Percentiles rank a stretch among this genome's conserved stretches.
These are phyloP conservation scores for Sinonovacula constricta DNA, from an alignment of 1,140 invertebrate genomes.

Conservation along the genomic window DNA sequence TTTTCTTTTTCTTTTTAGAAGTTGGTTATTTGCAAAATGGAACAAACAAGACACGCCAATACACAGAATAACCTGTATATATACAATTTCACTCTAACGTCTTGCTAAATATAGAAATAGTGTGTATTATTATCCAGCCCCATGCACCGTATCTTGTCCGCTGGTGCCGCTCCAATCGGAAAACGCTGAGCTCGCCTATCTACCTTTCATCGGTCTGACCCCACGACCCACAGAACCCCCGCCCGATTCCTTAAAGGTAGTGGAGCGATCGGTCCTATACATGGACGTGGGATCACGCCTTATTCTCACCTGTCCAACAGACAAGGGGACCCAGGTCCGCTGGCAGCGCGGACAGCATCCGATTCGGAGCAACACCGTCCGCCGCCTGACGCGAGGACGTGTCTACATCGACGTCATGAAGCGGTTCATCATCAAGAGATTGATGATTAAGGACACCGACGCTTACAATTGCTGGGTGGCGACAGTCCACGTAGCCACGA, in stretches of 20 bases:
- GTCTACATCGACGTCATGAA: conserved; percentile 67
- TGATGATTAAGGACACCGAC: conserved; percentile 64
- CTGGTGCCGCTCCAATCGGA: conserved; percentile 57
- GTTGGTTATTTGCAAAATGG: not conserved
- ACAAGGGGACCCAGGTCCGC: conserved; percentile 46
- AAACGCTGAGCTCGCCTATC: conserved; percentile 65
- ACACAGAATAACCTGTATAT: not conserved
- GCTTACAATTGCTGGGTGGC: conserved; percentile 83
- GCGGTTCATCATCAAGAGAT: conserved; percentile 63
- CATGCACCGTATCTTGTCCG: conserved; percentile 62
- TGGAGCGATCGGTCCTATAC: conserved; percentile 63
- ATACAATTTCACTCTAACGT: not conserved
- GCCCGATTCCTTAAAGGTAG: conserved; percentile 60
- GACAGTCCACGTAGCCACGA: conserved; percentile 81
- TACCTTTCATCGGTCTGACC: conserved; percentile 62
- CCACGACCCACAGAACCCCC: conserved; percentile 59
- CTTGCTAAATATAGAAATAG: conserved; percentile 1
- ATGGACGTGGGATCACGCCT: conserved; percentile 56
- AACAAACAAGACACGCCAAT: not conserved
- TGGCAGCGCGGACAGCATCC: conserved; percentile 67
- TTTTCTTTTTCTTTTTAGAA: not conserved
- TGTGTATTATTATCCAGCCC: conserved; percentile 26
- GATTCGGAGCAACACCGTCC: conserved; percentile 64
- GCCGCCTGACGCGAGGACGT: conserved; percentile 63
- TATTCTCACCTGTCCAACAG: conserved; percentile 66